Evolutionary conservation across 2,113 vertebrate species (phyloP), one percentile per base, ranked within the genome.

Genomic region (Mustela nigripes): DNA sequence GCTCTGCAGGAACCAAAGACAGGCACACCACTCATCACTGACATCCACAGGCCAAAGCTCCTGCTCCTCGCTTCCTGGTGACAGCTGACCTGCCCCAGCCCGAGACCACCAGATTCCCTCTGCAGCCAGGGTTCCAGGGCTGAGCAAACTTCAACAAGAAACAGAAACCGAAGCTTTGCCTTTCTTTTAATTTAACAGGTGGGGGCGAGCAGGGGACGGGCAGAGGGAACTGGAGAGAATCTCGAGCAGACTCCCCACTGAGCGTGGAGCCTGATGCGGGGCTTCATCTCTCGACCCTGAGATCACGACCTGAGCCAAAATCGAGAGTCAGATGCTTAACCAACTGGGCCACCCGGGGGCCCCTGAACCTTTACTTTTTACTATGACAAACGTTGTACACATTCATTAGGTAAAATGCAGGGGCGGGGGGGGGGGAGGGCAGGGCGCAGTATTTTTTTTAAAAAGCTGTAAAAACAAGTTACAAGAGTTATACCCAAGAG

Each of bases 1-100:
- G 98, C 63, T 97, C 99, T 99, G 98, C 31, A 65, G 92, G 79
- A 96, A 82, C 26, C 5, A 0, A n/a, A 94, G 95, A 91, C 5
- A 45, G 80, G 53, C 48, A 56, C 53, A 60, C 50, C 63, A 9
- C 1, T 5, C 10, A 0, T 74, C 33, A 65, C 7, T 19, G 0
- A 33, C 5, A 39, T 10, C 45, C 39, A 11, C 31, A 1, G n/a
- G 26, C 28, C n/a, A 24, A 42, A 74, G 65, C 33, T 16, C 73
- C 28, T 21, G 48, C 42, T 33, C 62, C 74, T 7, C n/a, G n/a
- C n/a, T n/a, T n/a, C n/a, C n/a, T n/a, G n/a, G n/a, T n/a, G 1
- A 36, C 65, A 9, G 4, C 74, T 0, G 5, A 7, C 71, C 28
- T 3, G 60, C 19, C 28, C 48, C 84, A 63, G 74, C 78, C 88